Conservation (phyloP, 2,888 invertebrate genomes). For the Tetragnatha montana region DNA sequence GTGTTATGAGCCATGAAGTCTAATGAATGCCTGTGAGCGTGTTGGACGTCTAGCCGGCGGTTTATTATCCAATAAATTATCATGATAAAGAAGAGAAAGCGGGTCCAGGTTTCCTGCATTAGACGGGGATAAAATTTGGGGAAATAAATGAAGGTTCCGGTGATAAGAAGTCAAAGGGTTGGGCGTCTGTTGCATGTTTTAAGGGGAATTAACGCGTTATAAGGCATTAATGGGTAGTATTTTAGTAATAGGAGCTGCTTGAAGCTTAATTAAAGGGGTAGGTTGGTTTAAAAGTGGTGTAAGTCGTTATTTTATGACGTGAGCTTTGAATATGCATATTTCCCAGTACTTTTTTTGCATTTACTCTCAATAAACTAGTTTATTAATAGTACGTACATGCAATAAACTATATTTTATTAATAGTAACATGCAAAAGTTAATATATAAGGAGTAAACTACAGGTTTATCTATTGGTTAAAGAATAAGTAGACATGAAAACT, state of each 20-base stretch:
- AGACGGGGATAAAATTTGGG: conserved; percentile 12
- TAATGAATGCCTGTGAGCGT: conserved; percentile 24
- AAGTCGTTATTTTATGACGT: no score
- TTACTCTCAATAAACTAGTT: no score
- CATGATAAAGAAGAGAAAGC: conserved; percentile 39
- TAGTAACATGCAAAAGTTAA: no score
- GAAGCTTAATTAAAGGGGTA: neutral
- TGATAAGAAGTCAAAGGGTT: neutral
- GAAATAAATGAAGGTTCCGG: neutral
- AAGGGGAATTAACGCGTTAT: neutral
- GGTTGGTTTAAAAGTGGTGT: no score
- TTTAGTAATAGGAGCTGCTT: neutral
- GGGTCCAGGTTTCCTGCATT: conserved; percentile 4
- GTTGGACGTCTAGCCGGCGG: conserved; percentile 33
- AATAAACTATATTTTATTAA: no score
- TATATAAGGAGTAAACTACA: no score
- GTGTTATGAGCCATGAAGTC: conserved; percentile 44
- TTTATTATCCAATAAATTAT: conserved; percentile 50
- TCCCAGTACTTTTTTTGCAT: no score
- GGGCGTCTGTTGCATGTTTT: neutral
- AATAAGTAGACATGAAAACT: no score
- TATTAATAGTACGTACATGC: no score
- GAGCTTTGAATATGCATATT: no score
- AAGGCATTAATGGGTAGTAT: neutral
- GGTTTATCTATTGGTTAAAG: no score